Conservation (phyloP, 1,140 invertebrate species). For the Stratiolaelaps scimitus region DNA sequence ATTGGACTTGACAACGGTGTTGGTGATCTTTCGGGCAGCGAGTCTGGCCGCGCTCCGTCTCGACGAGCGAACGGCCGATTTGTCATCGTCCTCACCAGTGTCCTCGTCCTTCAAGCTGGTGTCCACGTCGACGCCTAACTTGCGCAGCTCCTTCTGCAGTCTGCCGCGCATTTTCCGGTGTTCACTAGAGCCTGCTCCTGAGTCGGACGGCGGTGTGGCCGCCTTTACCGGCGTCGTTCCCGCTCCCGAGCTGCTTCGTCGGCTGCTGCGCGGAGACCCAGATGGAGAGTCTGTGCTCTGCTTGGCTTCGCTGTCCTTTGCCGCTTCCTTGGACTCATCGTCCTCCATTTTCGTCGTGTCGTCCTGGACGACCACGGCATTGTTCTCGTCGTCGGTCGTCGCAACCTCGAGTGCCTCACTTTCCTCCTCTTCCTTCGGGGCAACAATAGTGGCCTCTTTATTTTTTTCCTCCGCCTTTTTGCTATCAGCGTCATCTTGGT, state of each 20-base stretch:
- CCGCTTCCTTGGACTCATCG: too few species aligned
- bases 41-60: neutral
- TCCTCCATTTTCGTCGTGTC: too few species aligned
- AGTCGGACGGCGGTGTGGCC: too few species aligned
- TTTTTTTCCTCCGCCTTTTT: neutral
- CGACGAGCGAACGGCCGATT: slow-evolving; percentile 8
- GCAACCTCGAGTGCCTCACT: neutral
- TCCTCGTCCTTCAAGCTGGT: neutral
- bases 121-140: slow-evolving; percentile 19
- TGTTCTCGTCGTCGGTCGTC: slow-evolving; percentile 8
- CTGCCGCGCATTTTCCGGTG: slow-evolving; percentile 22
- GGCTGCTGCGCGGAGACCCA: slow-evolving; percentile 21
- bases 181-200: neutral
- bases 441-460: too few species aligned
- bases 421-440: neutral
- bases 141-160: slow-evolving; percentile 28
- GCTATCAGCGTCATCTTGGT: neutral
- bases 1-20: slow-evolving; percentile 20
- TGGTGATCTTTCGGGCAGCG: slow-evolving; percentile 25
- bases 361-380: neutral
- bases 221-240: too few species aligned
- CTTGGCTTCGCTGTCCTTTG: too few species aligned
- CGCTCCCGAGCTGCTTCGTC: too few species aligned
- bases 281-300: slow-evolving; percentile 26
- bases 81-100: slow-evolving; percentile 9